Evolutionary conservation across 2,113 vertebrate genomes (phyloP).

Genomic region (Catharus fuscescens): DNA sequence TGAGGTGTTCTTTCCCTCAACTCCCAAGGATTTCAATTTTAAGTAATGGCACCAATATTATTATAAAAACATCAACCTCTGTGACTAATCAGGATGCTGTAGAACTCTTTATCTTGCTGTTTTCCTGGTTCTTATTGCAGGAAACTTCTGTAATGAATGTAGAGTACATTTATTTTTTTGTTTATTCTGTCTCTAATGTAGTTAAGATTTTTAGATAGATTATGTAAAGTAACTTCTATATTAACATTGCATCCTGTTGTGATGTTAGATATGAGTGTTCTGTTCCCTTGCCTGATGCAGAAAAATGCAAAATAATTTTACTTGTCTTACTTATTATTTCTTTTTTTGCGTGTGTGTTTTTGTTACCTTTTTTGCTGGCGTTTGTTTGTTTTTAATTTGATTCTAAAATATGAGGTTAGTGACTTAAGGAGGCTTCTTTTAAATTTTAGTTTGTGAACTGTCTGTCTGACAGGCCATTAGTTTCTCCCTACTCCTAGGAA

Average conservation of each 20-base stretch:
- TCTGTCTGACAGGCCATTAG: conserved; percentile 28
- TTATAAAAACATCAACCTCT: neutral
- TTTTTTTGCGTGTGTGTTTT: neutral
- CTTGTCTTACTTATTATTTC: neutral
- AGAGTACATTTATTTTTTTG: neutral
- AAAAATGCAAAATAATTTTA: neutral
- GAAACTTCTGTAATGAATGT: neutral
- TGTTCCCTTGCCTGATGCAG: neutral
- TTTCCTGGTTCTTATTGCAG: neutral
- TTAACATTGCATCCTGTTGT: neutral
- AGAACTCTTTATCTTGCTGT: neutral
- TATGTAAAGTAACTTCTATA: neutral
- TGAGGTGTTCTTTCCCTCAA: neutral
- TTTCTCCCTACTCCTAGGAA: neutral
- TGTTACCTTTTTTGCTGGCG: neutral
- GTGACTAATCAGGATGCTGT: neutral
- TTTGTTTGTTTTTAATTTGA: neutral
- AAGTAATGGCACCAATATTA: neutral
- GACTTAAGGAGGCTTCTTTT: neutral
- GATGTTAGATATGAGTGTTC: neutral
- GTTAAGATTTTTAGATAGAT: neutral
- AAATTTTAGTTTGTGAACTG: neutral
- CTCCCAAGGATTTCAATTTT: neutral
- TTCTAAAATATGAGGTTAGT: neutral
- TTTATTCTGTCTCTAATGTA: neutral